Evolutionary conservation across 2,797 vertebrate genomes (phyloP).

Genomic region (Platyrinchus mystaceus): DNA sequence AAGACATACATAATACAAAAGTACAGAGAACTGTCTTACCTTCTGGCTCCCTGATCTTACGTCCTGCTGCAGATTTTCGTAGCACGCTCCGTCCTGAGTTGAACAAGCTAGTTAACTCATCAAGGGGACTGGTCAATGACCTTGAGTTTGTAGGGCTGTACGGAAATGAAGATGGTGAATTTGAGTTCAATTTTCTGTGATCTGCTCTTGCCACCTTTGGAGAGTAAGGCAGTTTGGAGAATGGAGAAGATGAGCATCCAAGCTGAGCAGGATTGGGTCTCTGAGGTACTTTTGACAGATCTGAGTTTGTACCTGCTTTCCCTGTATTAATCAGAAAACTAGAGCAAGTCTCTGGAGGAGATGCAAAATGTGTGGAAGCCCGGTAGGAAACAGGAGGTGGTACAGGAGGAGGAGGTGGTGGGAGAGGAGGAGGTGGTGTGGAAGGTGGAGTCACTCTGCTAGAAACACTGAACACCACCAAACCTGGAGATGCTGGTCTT

Average conservation of each 20-base stretch:
- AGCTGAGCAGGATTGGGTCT: slow-evolving; percentile 72
- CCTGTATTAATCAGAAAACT: slow-evolving; percentile 75
- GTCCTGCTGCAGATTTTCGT: slow-evolving; percentile 88
- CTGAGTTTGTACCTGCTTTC: slow-evolving; percentile 72
- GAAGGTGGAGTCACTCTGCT: slow-evolving; percentile 85
- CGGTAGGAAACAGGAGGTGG: slow-evolving; percentile 79
- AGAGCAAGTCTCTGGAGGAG: slow-evolving; percentile 83
- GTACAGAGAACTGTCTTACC: slow-evolving; percentile 57
- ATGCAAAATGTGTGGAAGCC: slow-evolving; percentile 86
- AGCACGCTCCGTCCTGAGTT: slow-evolving; percentile 90
- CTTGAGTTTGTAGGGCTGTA: slow-evolving; percentile 87
- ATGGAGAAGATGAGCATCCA: slow-evolving; percentile 74
- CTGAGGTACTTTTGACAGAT: slow-evolving; percentile 74
- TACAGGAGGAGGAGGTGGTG: slow-evolving; percentile 72
- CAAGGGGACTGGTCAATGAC: slow-evolving; percentile 90
- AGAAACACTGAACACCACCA: slow-evolving; percentile 79
- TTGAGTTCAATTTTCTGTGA: slow-evolving; percentile 82
- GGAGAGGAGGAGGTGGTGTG: slow-evolving; percentile 83
- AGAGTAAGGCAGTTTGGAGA: slow-evolving; percentile 82
- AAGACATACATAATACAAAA: background rate
- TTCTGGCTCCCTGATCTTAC: slow-evolving; percentile 89
- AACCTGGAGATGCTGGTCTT: slow-evolving; percentile 86
- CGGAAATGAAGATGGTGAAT: slow-evolving; percentile 82
- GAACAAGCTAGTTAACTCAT: slow-evolving; percentile 93
- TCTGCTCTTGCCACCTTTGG: slow-evolving; percentile 85